Evolutionary conservation across 2,888 invertebrate species (phyloP).

Genomic region (Mellilla xanthometata): DNA sequence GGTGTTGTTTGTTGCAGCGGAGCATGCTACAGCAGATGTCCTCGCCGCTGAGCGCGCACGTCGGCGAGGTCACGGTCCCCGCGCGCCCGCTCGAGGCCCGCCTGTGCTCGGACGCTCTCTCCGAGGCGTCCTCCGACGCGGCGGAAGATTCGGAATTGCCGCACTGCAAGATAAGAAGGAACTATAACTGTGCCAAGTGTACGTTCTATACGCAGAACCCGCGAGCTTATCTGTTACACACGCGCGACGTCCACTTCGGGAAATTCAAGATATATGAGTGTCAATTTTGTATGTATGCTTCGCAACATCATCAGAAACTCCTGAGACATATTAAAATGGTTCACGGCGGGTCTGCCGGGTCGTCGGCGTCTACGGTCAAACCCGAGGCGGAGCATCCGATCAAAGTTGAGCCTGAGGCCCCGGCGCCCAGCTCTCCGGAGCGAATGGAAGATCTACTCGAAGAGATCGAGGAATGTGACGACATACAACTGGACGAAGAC

Average conservation of each 20-base stretch:
- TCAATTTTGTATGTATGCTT: constrained; percentile 93
- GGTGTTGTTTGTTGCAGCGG: constrained; percentile 80
- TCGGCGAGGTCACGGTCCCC: constrained; percentile 74
- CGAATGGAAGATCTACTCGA: constrained; percentile 68
- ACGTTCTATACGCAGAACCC: constrained; percentile 93
- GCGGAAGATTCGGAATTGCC: constrained; percentile 84
- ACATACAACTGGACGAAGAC: constrained; percentile 65
- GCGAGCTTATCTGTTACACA: constrained; percentile 90
- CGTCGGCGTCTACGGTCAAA: constrained; percentile 39
- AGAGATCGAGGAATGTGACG: constrained; percentile 73
- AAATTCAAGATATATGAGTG: constrained; percentile 93
- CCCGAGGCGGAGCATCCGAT: constrained; percentile 38
- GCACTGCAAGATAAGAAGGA: constrained; percentile 91
- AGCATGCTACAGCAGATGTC: constrained; percentile 80
- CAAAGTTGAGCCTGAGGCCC: constrained; percentile 20
- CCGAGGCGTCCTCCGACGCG: constrained; percentile 74
- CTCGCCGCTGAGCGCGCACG: constrained; percentile 73
- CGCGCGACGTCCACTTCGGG: constrained; percentile 91
- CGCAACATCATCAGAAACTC: constrained; percentile 93
- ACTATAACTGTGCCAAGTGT: constrained; percentile 91
- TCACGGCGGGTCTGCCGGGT: constrained; percentile 59
- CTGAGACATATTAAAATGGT: constrained; percentile 92
- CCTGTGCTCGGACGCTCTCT: constrained; percentile 68
- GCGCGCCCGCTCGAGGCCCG: constrained; percentile 71
- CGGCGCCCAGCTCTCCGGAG: constrained; percentile 48